phyloP scores from a whole-genome alignment of 2,797 vertebrate species.

The Pagetopsis macropterus region DNA sequence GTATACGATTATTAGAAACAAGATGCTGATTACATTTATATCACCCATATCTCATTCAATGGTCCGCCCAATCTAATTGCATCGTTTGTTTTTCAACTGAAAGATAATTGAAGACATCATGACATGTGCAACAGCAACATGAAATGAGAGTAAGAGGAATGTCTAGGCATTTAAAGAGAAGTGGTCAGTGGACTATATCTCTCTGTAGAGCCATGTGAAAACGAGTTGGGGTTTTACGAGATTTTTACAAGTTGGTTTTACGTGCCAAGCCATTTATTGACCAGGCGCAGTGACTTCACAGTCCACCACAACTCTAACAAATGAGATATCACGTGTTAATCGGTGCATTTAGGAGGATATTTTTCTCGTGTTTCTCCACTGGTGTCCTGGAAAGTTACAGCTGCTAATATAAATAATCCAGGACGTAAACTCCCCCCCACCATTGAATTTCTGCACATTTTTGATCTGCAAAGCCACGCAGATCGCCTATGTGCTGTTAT shows the following conservation, averaged over 20 bases:
- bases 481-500: no score
- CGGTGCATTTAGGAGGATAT: no score
- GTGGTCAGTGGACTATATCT: background rate
- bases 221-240: background rate
- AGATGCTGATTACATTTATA: no score
- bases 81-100: background rate
- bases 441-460: no score
- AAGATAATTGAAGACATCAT: background rate
- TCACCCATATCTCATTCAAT: background rate
- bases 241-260: background rate
- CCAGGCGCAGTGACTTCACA: background rate
- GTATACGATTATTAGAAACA: background rate
- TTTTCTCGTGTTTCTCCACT: background rate
- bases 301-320: background rate
- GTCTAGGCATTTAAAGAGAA: background rate
- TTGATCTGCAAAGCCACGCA: no score
- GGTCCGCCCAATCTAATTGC: background rate
- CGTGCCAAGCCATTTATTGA: background rate
- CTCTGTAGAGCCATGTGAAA: background rate
- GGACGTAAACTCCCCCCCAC: background rate
- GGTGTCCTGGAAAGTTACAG: background rate
- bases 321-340: no score
- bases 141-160: background rate
- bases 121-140: background rate
- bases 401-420: background rate